Conservation (phyloP, 1,140 invertebrate species). For the Stegodyphus mimosarum region DNA sequence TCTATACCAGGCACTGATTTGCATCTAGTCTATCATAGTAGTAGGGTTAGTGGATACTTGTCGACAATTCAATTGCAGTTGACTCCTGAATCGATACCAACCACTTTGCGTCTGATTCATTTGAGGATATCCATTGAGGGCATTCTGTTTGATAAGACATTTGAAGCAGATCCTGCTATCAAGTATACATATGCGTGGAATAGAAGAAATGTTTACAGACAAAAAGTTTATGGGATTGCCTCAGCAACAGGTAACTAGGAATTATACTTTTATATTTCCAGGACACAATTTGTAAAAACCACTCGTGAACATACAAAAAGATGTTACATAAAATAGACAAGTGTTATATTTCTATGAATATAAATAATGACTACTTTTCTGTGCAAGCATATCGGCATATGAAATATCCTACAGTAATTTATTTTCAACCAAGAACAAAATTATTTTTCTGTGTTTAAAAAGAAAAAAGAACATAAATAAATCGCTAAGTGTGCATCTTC, state of each 20-base stretch:
- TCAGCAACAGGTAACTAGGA: slow-evolving; percentile 72
- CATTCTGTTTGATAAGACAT: slow-evolving; percentile 68
- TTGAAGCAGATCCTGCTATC: slow-evolving; percentile 71
- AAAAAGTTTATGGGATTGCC: slow-evolving; percentile 83
- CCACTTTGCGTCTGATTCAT: slow-evolving; percentile 65
- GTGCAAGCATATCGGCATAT: no score
- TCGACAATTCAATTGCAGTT: slow-evolving; percentile 70
- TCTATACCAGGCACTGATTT: slow-evolving; percentile 83
- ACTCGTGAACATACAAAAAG: no score
- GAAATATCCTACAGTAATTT: no score
- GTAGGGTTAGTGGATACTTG: slow-evolving; percentile 68
- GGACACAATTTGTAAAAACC: no score
- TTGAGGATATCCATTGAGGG: slow-evolving; percentile 70
- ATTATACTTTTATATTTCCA: not conserved
- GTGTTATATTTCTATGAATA: no score
- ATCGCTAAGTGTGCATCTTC: no score
- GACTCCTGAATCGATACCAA: slow-evolving; percentile 67
- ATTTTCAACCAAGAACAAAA: no score
- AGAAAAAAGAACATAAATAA: no score
- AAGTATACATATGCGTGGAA: slow-evolving; percentile 72
- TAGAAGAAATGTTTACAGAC: slow-evolving; percentile 71
- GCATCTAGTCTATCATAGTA: slow-evolving; percentile 69
- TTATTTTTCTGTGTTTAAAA: no score
- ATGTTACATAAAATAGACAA: no score
- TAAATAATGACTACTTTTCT: no score